phyloP scores from a whole-genome alignment of 23 tunicate genomes.

The Aplidium turbinatum region DNA sequence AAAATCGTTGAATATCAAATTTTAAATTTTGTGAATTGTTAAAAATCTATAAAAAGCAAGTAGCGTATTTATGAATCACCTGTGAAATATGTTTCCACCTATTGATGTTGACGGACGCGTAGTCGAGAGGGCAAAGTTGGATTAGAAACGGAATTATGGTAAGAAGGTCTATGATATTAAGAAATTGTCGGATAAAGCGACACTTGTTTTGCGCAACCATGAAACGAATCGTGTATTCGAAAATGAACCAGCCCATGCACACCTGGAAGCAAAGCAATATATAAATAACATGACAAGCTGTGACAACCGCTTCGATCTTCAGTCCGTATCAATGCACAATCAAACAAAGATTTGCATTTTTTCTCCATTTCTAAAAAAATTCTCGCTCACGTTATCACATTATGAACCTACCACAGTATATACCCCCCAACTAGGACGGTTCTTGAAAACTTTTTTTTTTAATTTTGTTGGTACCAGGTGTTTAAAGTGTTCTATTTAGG shows the following conservation, averaged over 20 bases:
- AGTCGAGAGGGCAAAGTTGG: conserved; percentile 16
- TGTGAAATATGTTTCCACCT: conserved; percentile 42
- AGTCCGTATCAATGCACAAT: too few species aligned
- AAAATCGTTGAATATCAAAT: too few species aligned
- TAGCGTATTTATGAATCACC: conserved; percentile 10
- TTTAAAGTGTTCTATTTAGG: too few species aligned
- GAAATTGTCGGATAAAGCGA: conserved; percentile 17
- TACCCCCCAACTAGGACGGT: too few species aligned
- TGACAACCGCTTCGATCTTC: too few species aligned
- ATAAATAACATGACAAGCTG: not conserved
- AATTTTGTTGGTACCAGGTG: too few species aligned
- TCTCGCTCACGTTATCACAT: too few species aligned
- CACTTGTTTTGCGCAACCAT: conserved; percentile 29
- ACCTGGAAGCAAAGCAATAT: conserved; percentile 7
- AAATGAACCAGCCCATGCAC: conserved; percentile 63
- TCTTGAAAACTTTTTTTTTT: too few species aligned
- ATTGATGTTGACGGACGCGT: not conserved
- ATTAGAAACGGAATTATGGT: conserved; percentile 50
- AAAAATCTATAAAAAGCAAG: not conserved
- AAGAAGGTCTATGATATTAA: conserved; percentile 50
- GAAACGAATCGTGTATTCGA: conserved; percentile 41
- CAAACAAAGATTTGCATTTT: too few species aligned
- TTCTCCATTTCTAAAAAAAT: too few species aligned
- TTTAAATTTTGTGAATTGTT: too few species aligned
- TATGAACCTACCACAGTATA: too few species aligned